Evolutionary conservation across 2,113 vertebrate genomes (phyloP).

Genomic region (Gallinago jamesoni): DNA sequence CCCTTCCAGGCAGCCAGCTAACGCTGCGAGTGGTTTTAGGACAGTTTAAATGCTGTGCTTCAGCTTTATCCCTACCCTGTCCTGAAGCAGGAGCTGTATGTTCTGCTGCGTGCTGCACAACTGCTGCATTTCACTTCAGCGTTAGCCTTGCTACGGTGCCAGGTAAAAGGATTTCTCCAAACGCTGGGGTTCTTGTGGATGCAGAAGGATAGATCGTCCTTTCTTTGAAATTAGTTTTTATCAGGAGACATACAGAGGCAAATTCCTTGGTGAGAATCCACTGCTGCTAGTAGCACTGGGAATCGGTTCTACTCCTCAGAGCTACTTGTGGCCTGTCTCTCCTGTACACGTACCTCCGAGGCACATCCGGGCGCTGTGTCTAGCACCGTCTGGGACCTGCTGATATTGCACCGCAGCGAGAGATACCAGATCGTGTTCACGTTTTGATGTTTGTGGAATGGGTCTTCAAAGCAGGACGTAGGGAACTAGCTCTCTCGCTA

Average conservation of each 20-base stretch:
- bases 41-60: background rate
- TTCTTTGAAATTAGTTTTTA: background rate
- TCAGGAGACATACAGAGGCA: rapidly evolving
- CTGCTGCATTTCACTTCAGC: background rate
- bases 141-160: background rate
- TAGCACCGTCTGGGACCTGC: background rate
- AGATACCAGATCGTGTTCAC: background rate
- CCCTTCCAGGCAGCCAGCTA: background rate
- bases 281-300: background rate
- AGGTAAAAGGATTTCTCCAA: background rate
- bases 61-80: background rate
- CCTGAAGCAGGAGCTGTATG: background rate
- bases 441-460: background rate
- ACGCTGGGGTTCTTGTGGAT: background rate
- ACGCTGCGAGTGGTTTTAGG: background rate
- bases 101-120: background rate
- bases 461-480: background rate
- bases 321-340: background rate
- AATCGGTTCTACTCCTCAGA: background rate
- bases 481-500: background rate
- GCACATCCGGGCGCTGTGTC: background rate
- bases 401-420: background rate
- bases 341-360: rapidly evolving
- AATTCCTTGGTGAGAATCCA: background rate
- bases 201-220: background rate